Evolutionary conservation across 2,888 invertebrate genomes (phyloP).

Genomic region (Protophormia terraenovae): DNA sequence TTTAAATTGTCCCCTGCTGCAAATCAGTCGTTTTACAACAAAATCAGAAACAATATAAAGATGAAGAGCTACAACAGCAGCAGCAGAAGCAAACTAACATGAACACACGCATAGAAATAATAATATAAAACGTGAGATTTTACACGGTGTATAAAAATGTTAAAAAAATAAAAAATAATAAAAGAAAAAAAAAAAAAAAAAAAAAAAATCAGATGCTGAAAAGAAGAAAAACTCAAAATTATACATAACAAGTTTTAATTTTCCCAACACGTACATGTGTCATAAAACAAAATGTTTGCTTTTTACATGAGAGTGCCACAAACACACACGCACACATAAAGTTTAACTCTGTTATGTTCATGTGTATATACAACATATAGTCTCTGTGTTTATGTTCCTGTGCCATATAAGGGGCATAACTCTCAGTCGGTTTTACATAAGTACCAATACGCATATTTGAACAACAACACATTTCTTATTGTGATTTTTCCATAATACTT

Average conservation of each 20-base stretch:
- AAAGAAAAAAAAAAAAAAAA: slow-evolving; percentile 4
- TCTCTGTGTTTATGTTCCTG: not conserved
- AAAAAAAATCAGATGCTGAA: slow-evolving; percentile 11
- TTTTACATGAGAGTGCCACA: not conserved
- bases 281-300: slow-evolving; percentile 61
- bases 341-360: not conserved
- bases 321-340: not conserved
- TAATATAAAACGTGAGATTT: slow-evolving; percentile 53
- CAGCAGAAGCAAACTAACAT: not conserved
- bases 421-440: not conserved
- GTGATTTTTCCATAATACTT: not conserved
- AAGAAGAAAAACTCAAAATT: slow-evolving; percentile 22
- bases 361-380: not conserved
- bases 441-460: not conserved
- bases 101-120: slow-evolving; percentile 11
- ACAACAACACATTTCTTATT: not conserved
- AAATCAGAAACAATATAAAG: slow-evolving; percentile 49
- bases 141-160: slow-evolving; percentile 41
- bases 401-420: not conserved
- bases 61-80: slow-evolving; percentile 28
- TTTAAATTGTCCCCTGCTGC: slow-evolving; percentile 50
- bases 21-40: slow-evolving; percentile 58
- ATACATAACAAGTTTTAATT: slow-evolving; percentile 61
- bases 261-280: slow-evolving; percentile 62
- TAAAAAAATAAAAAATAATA: too few relatives aligned